Evolutionary conservation across 1,140 invertebrate species (phyloP).

Genomic region (Propsilocerus akamusi): DNA sequence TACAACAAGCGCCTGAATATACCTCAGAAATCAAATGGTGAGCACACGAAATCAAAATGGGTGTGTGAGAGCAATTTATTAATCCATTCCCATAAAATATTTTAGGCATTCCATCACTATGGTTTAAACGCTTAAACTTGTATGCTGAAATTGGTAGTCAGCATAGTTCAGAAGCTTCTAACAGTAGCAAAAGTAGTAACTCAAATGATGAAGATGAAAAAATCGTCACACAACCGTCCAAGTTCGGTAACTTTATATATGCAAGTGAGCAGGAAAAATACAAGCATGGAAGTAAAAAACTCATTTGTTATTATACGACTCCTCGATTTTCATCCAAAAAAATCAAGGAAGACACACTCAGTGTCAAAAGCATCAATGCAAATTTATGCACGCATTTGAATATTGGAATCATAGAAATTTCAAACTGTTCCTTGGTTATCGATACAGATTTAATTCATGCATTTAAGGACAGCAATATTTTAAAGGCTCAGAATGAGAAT

Average conservation of each 20-base stretch:
- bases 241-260: neutral
- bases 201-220: neutral
- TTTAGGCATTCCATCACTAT: neutral
- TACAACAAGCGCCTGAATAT: neutral
- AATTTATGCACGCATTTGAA: conserved; percentile 67
- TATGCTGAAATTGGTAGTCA: neutral
- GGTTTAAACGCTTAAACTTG: neutral
- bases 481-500: conserved; percentile 43
- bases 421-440: conserved; percentile 36
- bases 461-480: conserved; percentile 30
- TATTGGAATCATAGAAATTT: conserved; percentile 46
- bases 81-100: neutral
- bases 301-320: conserved; percentile 48
- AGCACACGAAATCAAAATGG: too few relatives aligned
- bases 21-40: conserved; percentile 1
- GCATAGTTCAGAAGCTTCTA: too few relatives aligned
- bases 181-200: neutral
- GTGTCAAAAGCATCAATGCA: conserved; percentile 37
- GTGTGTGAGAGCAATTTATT: neutral
- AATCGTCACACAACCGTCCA: neutral
- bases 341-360: conserved; percentile 22
- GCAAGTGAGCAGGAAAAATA: neutral
- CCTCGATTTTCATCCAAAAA: conserved; percentile 16
- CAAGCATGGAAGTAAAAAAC: conserved; percentile 10
- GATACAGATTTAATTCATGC: conserved; percentile 22